Evolutionary conservation across 1,140 invertebrate genomes (phyloP).

Genomic region (Scaptomyza montana): DNA sequence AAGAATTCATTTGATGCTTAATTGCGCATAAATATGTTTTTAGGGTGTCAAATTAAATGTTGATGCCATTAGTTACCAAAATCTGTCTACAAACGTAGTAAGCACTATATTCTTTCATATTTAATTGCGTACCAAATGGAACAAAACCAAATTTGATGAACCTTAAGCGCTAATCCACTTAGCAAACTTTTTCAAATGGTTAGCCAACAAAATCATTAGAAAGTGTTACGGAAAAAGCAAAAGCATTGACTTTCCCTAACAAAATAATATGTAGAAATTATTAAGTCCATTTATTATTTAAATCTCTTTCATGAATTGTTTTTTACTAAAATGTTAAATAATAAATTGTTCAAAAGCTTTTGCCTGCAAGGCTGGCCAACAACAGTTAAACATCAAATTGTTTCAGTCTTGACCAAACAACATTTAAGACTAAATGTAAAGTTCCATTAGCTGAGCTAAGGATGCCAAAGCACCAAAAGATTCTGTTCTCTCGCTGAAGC

Average conservation of each 20-base stretch:
- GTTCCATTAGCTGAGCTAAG: neutral
- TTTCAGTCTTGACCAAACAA: conserved; percentile 3
- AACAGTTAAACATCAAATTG: neutral
- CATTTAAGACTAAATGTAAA: conserved; percentile 22
- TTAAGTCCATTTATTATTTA: no score
- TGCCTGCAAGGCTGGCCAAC: conserved; percentile 9
- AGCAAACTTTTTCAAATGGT: neutral
- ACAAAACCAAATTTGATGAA: neutral
- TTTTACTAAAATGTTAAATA: neutral
- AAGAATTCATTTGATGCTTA: conserved; percentile 68
- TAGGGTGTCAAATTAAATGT: conserved; percentile 20
- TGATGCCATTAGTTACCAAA: conserved; percentile 3
- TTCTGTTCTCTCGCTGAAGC: neutral
- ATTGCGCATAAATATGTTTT: conserved; percentile 68
- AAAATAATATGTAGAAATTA: no score
- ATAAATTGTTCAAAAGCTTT: neutral
- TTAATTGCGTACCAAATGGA: neutral
- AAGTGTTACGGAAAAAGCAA: no score
- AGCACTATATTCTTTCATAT: neutral
- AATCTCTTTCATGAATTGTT: no score
- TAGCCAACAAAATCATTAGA: no score
- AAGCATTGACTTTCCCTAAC: no score
- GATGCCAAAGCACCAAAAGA: neutral
- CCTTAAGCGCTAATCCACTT: neutral
- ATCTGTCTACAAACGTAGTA: neutral